Evolutionary conservation across 2,797 vertebrate genomes (phyloP), one percentile per base, ranked within the genome.

Genomic region (Limnodromus scolopaceus): DNA sequence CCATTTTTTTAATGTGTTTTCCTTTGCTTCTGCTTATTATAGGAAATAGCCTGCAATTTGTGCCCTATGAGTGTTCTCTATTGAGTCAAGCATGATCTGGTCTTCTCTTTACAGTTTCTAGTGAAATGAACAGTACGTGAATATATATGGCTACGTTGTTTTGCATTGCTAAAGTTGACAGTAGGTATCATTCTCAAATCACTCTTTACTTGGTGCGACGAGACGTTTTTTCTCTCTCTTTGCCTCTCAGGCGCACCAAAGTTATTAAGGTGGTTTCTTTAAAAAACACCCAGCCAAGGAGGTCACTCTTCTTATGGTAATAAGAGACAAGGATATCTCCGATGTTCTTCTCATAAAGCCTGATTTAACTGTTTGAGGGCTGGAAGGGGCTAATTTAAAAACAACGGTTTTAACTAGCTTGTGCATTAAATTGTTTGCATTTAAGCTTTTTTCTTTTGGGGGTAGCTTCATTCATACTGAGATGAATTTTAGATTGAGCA

Each of bases 181-280:
- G 63, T 24, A 72, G 28, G 7, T 76, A 36, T 65, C 39, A n/a
- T 89, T 93, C 55, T 75, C 23, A 68, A 78, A 77, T 43, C 6
- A 4, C 10, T 38, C n/a, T 69, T 64, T 48, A 20, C 45, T 84
- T 3, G 0, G 16, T 57, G 6, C 36, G 30, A 46, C 32, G 27
- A 77, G 53, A 66, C 34, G 17, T 70, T 88, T 63, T 39, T 69
- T 85, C 7, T 74, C 45, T 74, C 16, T 63, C n/a, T 71, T 49
- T 95, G 45, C 76, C 61, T 86, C 49, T 92, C n/a, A 43, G 65
- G 10, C 45, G 54, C 45, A 74, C 53, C 58, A 51, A 39, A 91
- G 60, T 77, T 89, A 57, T 53, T 87, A 92, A 77, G 30, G 38
- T 86, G 84, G 48, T 80, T 92, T 91, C 90, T 90, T 96, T 54